Conservation (phyloP, 2,113 vertebrate species). For the Muntiacus muntjak region DNA sequence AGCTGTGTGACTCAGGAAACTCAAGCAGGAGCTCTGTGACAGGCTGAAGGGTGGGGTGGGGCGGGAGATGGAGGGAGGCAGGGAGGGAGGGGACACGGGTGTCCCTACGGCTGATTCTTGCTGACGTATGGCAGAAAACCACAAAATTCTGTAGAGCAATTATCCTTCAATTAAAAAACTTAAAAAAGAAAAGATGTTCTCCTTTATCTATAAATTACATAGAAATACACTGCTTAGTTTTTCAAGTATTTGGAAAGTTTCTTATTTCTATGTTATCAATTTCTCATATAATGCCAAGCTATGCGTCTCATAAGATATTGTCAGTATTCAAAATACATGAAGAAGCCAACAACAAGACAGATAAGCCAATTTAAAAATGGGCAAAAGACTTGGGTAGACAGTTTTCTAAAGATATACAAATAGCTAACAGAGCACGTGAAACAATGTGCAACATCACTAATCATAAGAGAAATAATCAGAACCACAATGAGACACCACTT, state of each 20-base stretch:
- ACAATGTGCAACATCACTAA: neutral
- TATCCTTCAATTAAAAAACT: neutral
- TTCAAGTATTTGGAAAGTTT: neutral
- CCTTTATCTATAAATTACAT: neutral
- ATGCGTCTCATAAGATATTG: neutral
- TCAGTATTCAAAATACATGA: neutral
- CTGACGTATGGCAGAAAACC: neutral
- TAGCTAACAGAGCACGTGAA: neutral
- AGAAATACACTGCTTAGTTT: neutral
- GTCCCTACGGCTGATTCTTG: too few species aligned
- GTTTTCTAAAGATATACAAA: neutral
- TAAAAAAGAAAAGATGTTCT: neutral
- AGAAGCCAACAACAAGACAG: neutral
- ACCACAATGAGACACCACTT: neutral
- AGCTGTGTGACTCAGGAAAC: neutral
- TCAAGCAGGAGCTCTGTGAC: neutral
- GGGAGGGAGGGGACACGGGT: too few species aligned
- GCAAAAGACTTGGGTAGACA: neutral
- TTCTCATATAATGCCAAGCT: neutral
- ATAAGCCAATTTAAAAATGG: neutral
- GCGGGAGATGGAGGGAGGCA: too few species aligned
- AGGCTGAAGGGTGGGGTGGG: too few species aligned
- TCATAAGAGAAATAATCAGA: neutral
- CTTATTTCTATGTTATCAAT: neutral
- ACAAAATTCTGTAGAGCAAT: neutral